A percentile compares a stretch with the other conserved stretches of the same genome.
These are phyloP conservation scores for Mormoops blainvillei DNA, from an alignment of 2,113 vertebrate species.

Conservation along the genomic window DNA sequence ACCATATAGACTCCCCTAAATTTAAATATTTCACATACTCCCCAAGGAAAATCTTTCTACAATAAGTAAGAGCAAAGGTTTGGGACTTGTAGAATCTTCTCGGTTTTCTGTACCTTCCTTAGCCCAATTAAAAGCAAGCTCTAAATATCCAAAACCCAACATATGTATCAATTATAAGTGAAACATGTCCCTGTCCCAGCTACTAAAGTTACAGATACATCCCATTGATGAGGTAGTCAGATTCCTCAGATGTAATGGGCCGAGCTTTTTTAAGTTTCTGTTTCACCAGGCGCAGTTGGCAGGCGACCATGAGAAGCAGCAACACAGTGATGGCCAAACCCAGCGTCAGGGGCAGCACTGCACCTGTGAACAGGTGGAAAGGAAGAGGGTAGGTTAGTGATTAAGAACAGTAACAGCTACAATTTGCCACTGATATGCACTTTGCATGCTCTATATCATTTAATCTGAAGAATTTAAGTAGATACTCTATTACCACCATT, in stretches of 20 bases:
- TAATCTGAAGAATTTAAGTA: neutral
- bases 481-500: neutral
- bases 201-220: conserved; percentile 91
- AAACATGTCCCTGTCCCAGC: neutral
- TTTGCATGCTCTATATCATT: neutral
- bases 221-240: conserved; percentile 99
- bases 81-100: conserved; percentile 28
- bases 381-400: neutral
- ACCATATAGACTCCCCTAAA: neutral
- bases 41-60: neutral
- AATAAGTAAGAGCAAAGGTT: conserved; percentile 34
- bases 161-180: conserved; percentile 37
- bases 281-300: conserved; percentile 90
- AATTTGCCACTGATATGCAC: accelerated
- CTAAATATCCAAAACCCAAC: conserved; percentile 64
- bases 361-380: conserved; percentile 80
- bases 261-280: conserved; percentile 95
- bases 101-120: neutral
- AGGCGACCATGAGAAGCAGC: conserved; percentile 94
- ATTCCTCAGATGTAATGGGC: conserved; percentile 96
- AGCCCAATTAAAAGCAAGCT: conserved; percentile 53
- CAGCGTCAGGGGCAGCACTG: conserved; percentile 92
- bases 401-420: accelerated
- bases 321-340: conserved; percentile 93
- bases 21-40: neutral